Evolutionary conservation across 2,113 vertebrate species (phyloP).

Genomic region (Ammospiza caudacuta): DNA sequence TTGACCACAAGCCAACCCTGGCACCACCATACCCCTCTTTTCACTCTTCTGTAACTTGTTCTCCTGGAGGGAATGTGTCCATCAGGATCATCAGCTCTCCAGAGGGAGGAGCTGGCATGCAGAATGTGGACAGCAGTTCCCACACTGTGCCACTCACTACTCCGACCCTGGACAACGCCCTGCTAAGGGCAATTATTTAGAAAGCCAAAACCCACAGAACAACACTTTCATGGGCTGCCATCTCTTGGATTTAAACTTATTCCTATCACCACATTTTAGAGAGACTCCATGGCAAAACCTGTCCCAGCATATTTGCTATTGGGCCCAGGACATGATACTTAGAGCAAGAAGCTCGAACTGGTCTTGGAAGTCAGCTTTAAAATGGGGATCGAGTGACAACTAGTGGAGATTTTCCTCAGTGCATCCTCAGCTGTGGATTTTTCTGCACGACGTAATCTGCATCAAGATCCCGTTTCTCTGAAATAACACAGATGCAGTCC

Average conservation of each 20-base stretch:
- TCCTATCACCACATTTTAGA: not conserved
- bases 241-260: not conserved
- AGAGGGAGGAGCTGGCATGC: not conserved
- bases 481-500: not conserved
- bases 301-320: not conserved
- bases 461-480: not conserved
- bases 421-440: not conserved
- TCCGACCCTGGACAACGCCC: fast-evolving
- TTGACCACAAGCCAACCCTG: not conserved
- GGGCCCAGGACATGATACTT: not conserved
- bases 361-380: conserved; percentile 15
- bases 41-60: not conserved
- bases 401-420: conserved; percentile 47
- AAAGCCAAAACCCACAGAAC: not conserved
- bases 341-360: not conserved
- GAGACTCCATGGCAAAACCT: not conserved
- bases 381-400: conserved; percentile 66
- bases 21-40: not conserved
- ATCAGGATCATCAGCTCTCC: not conserved
- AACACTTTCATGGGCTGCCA: not conserved
- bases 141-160: too few species aligned
- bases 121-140: not conserved
- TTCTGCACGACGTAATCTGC: not conserved
- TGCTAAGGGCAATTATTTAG: not conserved
- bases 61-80: not conserved